phyloP scores from a whole-genome alignment of 64 coral and sea anemone species.

The Exaiptasia diaphana region DNA sequence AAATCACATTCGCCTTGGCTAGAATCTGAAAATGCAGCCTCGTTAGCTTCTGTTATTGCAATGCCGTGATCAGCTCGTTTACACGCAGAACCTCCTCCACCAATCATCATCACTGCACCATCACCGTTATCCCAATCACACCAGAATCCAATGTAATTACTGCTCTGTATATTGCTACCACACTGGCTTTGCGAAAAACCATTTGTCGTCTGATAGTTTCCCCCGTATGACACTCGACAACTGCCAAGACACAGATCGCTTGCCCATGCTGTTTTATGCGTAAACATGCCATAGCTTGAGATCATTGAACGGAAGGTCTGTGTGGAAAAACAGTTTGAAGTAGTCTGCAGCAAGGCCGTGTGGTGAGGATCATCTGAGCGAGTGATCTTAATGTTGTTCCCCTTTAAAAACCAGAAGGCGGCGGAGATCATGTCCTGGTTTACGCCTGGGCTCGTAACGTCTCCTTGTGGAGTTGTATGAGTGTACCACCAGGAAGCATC shows the following conservation, averaged over 20 bases:
- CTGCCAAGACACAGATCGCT: not conserved
- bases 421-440: not conserved
- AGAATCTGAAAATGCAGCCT: not conserved
- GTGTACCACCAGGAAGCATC: too few species aligned
- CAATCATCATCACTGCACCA: slow-evolving; percentile 29
- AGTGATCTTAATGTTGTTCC: slow-evolving; percentile 7
- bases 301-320: not conserved
- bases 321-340: not conserved
- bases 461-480: too few species aligned
- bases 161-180: slow-evolving; percentile 13
- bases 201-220: not conserved
- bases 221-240: slow-evolving; percentile 1
- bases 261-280: not conserved
- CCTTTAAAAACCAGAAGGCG: slow-evolving; percentile 14
- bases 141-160: slow-evolving; percentile 23
- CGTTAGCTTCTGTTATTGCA: not conserved
- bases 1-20: not conserved
- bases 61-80: not conserved
- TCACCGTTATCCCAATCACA: not conserved
- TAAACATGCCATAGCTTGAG: not conserved
- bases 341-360: not conserved
- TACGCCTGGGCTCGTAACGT: too few species aligned
- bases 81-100: not conserved
- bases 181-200: not conserved
- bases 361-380: slow-evolving; percentile 2